These are phyloP conservation scores for Bhutanitis thaidina DNA, from an alignment of 2,888 invertebrate genomes.

Conservation along the genomic window DNA sequence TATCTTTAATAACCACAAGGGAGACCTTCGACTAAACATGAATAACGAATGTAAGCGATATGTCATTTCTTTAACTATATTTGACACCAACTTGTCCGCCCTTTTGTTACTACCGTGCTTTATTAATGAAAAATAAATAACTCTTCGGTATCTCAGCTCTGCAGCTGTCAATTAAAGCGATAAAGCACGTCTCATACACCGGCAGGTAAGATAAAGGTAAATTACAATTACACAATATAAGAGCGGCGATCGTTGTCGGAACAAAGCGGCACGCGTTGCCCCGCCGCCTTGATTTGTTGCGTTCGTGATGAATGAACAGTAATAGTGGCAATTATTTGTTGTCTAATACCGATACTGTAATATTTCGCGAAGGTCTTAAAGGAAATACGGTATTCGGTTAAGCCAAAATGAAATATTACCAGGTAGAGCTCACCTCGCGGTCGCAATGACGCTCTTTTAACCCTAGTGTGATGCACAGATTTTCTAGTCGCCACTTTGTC, in stretches of 20 bases:
- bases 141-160: conserved; percentile 30
- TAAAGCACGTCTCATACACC: conserved; percentile 40
- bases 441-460: too few species aligned
- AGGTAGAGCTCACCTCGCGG: too few species aligned
- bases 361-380: conserved; percentile 24
- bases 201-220: conserved; percentile 37
- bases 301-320: conserved; percentile 27
- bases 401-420: neutral
- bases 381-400: neutral
- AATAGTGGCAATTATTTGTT: conserved; percentile 28
- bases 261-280: conserved; percentile 22
- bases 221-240: conserved; percentile 46
- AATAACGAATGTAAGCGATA: too few species aligned
- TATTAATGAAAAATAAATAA: conserved; percentile 19
- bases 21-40: too few species aligned
- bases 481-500: too few species aligned
- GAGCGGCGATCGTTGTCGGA: conserved; percentile 33
- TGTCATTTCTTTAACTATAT: too few species aligned
- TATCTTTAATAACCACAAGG: too few species aligned
- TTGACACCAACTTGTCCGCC: too few species aligned
- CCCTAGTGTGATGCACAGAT: too few species aligned
- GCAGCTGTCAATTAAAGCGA: conserved; percentile 42
- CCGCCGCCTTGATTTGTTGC: conserved; percentile 19
- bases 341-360: conserved; percentile 16
- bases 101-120: conserved; percentile 21